Evolutionary conservation across 2,797 vertebrate species (phyloP), one percentile per base, ranked within the genome.

Genomic region (Pangasius sanitwongsei): DNA sequence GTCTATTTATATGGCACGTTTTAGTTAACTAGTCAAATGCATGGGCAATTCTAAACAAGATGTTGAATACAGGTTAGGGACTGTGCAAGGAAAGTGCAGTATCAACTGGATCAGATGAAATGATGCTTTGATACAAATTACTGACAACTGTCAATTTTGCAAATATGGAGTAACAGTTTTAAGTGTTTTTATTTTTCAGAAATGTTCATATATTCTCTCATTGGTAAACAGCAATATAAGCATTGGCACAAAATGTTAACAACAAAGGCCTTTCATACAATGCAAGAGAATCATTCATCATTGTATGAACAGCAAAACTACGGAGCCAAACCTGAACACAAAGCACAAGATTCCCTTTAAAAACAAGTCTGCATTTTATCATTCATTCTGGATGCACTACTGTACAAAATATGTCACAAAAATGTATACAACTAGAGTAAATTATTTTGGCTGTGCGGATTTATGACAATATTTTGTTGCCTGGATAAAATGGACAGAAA

Each of bases 201-300:
- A 86, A 85, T 44, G 23, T 31, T 85, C 18, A n/a, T 34, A 61
- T 86, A 53, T 20, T 34, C 13, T 61, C 28, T 81, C 34, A 85
- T 85, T 87, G 50, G 75, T 87, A 87, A 84, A 65, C 31, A 89
- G 48, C 37, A 74, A 44, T 83, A 74, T 48, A 90, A 88, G 34
- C 41, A 87, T 74, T 92, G 88, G 89, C 91, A 91, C 89, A 72
- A 82, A 63, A 61, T 57, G 57, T 78, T 83, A 44, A 78, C 70
- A 91, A 86, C 28, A 70, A 86, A 90, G 83, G 86, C 78, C 55
- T 86, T 87, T 75, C 23, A 69, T 67, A 77, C 16, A 89, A 91
- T 63, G 87, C 12, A 90, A 75, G 59, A 80, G 31, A 34, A 69
- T 15, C 15, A 83, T 61, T 28, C n/a, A 63, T 83, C 37, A 41